Evolutionary conservation across 1,140 invertebrate species (phyloP), one percentile per base, ranked within the genome.

Genomic region (Mamestra configurata): DNA sequence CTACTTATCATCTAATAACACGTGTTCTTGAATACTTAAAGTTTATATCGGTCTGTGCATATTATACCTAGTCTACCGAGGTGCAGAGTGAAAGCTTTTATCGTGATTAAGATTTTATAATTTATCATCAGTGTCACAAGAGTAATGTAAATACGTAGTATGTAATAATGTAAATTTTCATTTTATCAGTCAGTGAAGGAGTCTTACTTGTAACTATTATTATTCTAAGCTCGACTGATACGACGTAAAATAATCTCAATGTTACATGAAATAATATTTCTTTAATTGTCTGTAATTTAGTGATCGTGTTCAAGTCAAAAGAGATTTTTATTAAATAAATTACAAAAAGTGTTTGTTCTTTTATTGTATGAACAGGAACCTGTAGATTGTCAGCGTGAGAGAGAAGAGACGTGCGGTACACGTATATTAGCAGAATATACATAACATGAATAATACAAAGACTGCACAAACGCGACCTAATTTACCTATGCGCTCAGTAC

Each of bases 241-340:
- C 82, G 82, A 87, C 77, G 85, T 90, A 88, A 92, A 89, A 87
- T 92, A 93, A 90, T 93, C 83, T 84, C 88, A 92, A 90, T 94
- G 92, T 94, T 94, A 93, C 85, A 89, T 84, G 80, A 86, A 87
- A 89, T 82, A 79, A 81, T 83, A 84, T 92, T 92, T 90, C 89
- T 92, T 93, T 88, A 81, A 86, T 77, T 93, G 89, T 94, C 92
- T 94, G 93, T 94, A 93, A 93, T 92, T 93, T 94, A 94, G 93
- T 92, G 89, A 94, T 92, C 92, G 93, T 94, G 93, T 94, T 94
- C 93, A 94, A 94, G 92, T 94, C 92, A 92, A 94, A 94, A 93
- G 89, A 93, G 88, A 92, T 94, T 94, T 94, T 94, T 94, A 94
- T 93, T 91, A 94, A 94, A 93, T 93, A 94, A 94, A 93, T 83